phyloP scores from a whole-genome alignment of 2,113 vertebrate species.

The Laticauda colubrina region DNA sequence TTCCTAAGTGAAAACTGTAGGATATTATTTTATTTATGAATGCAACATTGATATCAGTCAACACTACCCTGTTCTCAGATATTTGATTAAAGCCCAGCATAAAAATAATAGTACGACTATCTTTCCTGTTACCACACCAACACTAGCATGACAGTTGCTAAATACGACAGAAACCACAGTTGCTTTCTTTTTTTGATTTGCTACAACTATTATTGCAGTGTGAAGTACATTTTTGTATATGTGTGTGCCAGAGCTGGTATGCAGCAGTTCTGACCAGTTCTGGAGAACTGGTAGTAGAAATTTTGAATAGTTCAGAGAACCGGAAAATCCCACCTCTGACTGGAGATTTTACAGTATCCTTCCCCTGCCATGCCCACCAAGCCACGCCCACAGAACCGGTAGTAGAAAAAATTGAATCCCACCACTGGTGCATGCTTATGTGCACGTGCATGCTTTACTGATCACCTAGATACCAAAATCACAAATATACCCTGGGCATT shows the following conservation, averaged over 20 bases:
- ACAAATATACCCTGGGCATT: not conserved
- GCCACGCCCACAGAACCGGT: too few species aligned
- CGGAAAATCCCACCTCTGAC: too few species aligned
- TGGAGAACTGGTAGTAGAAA: too few species aligned
- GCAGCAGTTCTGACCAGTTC: too few species aligned
- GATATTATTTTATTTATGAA: not conserved
- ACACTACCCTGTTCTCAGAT: not conserved
- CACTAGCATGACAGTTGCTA: not conserved
- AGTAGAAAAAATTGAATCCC: too few species aligned
- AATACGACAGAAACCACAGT: rapidly evolving
- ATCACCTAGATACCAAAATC: not conserved
- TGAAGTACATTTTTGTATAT: not conserved
- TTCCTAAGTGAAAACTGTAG: not conserved
- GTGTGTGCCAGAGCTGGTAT: too few species aligned
- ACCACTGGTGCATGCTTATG: too few species aligned
- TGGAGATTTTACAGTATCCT: too few species aligned
- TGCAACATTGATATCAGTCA: not conserved
- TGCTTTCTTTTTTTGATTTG: slow-evolving; percentile 29
- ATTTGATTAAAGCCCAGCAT: not conserved
- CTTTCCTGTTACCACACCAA: not conserved
- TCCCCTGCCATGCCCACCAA: too few species aligned
- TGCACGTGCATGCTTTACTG: not conserved
- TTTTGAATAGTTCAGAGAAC: too few species aligned
- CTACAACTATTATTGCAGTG: slow-evolving; percentile 25
- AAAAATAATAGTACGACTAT: not conserved